Percentiles rank a stretch among this genome's conserved stretches.
Evolutionary conservation across 2,113 vertebrate species (phyloP).

Genomic region (Atrichornis clamosus): DNA sequence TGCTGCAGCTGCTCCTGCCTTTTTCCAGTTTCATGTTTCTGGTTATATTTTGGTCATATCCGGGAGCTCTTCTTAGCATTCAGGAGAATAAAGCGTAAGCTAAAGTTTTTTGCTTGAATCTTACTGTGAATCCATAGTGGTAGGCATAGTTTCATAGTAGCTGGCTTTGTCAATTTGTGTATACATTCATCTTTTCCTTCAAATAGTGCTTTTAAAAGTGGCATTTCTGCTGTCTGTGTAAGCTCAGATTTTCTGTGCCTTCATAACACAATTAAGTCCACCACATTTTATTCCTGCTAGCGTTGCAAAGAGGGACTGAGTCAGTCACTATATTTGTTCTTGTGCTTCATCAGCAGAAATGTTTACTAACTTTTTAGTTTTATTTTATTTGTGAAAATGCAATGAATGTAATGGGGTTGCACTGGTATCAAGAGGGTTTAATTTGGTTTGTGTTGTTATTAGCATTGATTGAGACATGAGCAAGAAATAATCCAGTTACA

Average conservation of each 20-base stretch:
- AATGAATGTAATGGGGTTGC: neutral
- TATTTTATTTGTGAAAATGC: neutral
- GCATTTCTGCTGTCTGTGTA: conserved; percentile 30
- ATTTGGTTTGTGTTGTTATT: neutral
- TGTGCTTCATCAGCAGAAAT: conserved; percentile 40
- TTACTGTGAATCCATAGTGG: neutral
- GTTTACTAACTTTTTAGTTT: conserved; percentile 13
- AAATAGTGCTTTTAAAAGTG: neutral
- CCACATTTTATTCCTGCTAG: conserved; percentile 12
- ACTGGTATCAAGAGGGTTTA: neutral
- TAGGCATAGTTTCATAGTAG: neutral
- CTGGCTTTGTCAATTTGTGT: neutral
- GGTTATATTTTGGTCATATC: neutral
- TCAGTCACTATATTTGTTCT: neutral
- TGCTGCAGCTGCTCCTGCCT: neutral
- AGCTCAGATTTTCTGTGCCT: conserved; percentile 7
- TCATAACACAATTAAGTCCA: conserved; percentile 42
- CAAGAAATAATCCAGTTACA: neutral
- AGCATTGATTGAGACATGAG: neutral
- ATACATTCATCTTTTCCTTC: neutral
- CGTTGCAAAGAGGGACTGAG: conserved; percentile 27
- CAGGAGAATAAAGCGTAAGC: neutral
- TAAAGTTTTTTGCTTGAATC: neutral
- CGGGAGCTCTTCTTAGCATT: neutral
- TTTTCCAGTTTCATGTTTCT: neutral